Percentiles rank a stretch among this genome's conserved stretches.
phyloP scores from a whole-genome alignment of 2,113 vertebrate genomes.

The Nipponia nippon region DNA sequence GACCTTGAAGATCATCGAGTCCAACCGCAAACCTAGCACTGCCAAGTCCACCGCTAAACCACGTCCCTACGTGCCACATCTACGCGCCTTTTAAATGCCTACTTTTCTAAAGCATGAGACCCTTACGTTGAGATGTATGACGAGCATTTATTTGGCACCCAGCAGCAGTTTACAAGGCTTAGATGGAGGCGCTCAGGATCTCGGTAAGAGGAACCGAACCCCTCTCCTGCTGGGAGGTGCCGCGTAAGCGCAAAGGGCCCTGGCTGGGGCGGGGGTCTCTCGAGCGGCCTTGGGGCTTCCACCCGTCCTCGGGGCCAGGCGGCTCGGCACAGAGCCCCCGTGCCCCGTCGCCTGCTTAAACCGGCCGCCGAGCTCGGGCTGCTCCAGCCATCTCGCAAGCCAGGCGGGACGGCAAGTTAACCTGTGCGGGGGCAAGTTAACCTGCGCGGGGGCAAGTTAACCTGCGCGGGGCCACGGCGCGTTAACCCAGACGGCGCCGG shows the following conservation, averaged over 20 bases:
- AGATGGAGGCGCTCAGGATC: not conserved
- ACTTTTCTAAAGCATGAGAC: not conserved
- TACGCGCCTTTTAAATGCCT: no score
- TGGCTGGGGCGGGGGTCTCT: not conserved
- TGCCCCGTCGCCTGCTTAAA: not conserved
- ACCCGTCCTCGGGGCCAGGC: not conserved
- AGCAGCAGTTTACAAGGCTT: not conserved
- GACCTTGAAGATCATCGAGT: no score
- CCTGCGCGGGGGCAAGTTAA: no score
- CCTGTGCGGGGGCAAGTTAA: not conserved
- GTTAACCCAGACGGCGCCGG: not conserved
- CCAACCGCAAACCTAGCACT: no score
- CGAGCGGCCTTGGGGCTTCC: not conserved
- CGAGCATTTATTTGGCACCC: not conserved
- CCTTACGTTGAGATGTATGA: not conserved
- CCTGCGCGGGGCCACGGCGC: accelerated
- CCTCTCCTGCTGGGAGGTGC: not conserved
- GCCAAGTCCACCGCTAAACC: no score
- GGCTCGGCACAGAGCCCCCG: not conserved
- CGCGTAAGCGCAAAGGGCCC: not conserved
- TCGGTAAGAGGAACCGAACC: not conserved
- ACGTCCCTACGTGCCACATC: no score
- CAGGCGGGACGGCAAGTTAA: accelerated
- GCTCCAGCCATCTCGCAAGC: not conserved
- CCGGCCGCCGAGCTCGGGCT: not conserved